Evolutionary conservation across 2,888 invertebrate genomes (phyloP).

Genomic region (Drosophila leonis): DNA sequence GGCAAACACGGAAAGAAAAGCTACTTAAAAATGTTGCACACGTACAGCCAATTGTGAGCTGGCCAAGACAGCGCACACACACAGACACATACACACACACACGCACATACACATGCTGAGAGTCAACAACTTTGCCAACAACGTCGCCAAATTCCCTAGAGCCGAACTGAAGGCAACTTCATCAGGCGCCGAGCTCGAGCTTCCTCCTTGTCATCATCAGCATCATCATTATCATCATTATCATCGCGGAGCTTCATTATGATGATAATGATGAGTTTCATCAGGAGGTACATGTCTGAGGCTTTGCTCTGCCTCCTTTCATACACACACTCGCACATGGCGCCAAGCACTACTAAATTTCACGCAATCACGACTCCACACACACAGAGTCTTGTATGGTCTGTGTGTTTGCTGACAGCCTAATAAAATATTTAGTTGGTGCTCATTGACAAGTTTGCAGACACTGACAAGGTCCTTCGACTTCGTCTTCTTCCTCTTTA

Average conservation of each 20-base stretch:
- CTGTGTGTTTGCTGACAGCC: conserved; percentile 63
- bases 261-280: conserved; percentile 60
- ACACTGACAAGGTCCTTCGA: conserved; percentile 63
- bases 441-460: conserved; percentile 82
- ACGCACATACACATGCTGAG: conserved; percentile 10
- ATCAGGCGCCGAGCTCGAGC: conserved; percentile 71
- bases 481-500: conserved; percentile 4
- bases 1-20: conserved; percentile 59
- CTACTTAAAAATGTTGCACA: conserved; percentile 81
- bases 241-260: conserved; percentile 27
- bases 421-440: conserved; percentile 84
- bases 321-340: conserved; percentile 19
- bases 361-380: conserved; percentile 75
- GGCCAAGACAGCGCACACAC: conserved; percentile 37
- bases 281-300: conserved; percentile 71
- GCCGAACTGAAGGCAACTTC: conserved; percentile 64
- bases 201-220: conserved; percentile 52
- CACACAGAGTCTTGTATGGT: not conserved
- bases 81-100: conserved; percentile 10
- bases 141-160: conserved; percentile 66
- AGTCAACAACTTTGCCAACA: conserved; percentile 73
- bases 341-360: conserved; percentile 71
- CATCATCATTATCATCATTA: conserved; percentile 36
- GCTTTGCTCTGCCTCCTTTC: conserved; percentile 36
- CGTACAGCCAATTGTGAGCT: conserved; percentile 77